Evolutionary conservation across 2,888 invertebrate species (phyloP), one percentile per base, ranked within the genome.

Genomic region (Rhimphoctona megacephalus): DNA sequence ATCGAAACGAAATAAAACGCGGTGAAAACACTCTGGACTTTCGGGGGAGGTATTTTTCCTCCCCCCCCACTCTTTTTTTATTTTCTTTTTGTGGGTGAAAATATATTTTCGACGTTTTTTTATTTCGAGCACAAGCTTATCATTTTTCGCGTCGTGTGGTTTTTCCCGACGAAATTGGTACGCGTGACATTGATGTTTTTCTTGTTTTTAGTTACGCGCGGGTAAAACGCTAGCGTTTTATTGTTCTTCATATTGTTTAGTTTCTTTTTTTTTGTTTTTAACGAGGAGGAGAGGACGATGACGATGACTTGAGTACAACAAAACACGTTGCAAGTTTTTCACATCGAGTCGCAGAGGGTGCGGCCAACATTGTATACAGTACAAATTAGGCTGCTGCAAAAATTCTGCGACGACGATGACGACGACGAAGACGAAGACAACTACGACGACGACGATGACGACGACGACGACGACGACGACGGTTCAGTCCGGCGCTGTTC

Each of bases 381-480:
- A 52, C 67, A 82, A 76, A 76, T 76, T 46, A 70, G 64, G 57
- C 69, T 82, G 67, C 67, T 76, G 69, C 74, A n/a, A 76, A 74
- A 67, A 46, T 76, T 67, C 61, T 81, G 77, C 81, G 46, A 69
- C 76, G 82, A 76, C 73, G 66, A 66, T 30, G 61, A 80, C 64
- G 49, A 72, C 46, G 49, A 72, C 25, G 49, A 54, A 82, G 82
- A 79, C 78, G 82, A 85, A 77, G 82, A 77, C 80, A 85, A 64
- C 85, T 80, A 80, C 81, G 74, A 86, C 81, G 83, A 81, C 83
- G 85, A 67, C 74, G 86, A 67, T 43, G 77, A 77, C 70, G 69
- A 86, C 81, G 85, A 79, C 85, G 86, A 54, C 69, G 69, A 86
- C 81, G 85, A 76, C 85, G 86, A 25, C 81, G 85, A 79, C 83